phyloP scores from a whole-genome alignment of 2,113 vertebrate species.

The Oreocharis arfaki region DNA sequence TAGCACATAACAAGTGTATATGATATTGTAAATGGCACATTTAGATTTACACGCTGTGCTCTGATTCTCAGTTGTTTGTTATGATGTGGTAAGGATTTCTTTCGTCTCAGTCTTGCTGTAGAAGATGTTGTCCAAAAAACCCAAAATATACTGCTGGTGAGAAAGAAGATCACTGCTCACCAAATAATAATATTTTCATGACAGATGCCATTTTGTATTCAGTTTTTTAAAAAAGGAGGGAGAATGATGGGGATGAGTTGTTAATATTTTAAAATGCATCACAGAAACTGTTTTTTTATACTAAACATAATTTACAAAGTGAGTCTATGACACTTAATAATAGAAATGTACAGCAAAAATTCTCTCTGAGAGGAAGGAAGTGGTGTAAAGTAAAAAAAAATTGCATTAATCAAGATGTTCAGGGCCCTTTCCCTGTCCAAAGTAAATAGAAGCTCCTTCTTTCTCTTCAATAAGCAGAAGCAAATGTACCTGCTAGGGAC shows the following conservation, averaged over 20 bases:
- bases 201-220: background rate
- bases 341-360: background rate
- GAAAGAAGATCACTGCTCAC: background rate
- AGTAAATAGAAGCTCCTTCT: background rate
- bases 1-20: background rate
- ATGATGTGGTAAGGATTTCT: background rate
- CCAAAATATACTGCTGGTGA: background rate
- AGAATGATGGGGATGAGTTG: background rate
- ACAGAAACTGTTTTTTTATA: background rate
- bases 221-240: background rate
- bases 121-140: background rate
- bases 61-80: background rate
- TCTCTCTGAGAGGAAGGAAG: background rate
- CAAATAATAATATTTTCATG: background rate
- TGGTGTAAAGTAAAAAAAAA: background rate
- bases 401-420: background rate
- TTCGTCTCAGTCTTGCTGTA: background rate
- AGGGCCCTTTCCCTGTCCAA: background rate
- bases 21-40: background rate
- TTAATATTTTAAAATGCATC: background rate
- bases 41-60: background rate
- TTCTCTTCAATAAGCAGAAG: background rate
- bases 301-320: background rate
- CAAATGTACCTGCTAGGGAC: background rate
- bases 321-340: background rate